A percentile compares a stretch with the other conserved stretches of the same genome.
These are phyloP conservation scores for Orycteropus afer DNA, from an alignment of 2,113 vertebrate species.

Conservation along the genomic window DNA sequence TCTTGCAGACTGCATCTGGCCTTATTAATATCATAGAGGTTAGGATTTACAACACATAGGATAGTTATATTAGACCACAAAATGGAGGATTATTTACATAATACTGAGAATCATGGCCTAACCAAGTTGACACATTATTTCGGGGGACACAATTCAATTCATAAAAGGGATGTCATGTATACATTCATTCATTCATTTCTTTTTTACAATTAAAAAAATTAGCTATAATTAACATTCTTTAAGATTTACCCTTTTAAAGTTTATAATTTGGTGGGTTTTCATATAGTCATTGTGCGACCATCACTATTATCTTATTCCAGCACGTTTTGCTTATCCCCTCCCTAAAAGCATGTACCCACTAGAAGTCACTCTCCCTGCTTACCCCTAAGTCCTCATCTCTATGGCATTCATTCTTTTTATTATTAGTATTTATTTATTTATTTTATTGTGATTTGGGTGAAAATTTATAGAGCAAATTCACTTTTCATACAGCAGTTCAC, in stretches of 20 bases:
- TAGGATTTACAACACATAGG: too few relatives aligned
- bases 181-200: background rate
- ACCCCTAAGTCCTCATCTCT: background rate
- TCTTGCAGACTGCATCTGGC: too few relatives aligned
- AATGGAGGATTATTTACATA: too few relatives aligned
- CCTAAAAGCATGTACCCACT: background rate
- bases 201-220: background rate
- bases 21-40: too few relatives aligned
- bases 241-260: constrained; percentile 3
- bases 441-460: too few relatives aligned
- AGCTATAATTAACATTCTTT: background rate
- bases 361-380: background rate
- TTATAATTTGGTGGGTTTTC: background rate
- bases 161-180: background rate
- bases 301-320: background rate
- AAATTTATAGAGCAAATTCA: too few relatives aligned
- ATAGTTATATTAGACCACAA: too few relatives aligned
- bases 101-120: too few relatives aligned
- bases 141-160: background rate
- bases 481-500: too few relatives aligned
- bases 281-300: background rate
- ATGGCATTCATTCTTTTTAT: background rate
- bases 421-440: too few relatives aligned
- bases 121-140: background rate
- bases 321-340: background rate